A percentile compares a stretch with the other conserved stretches of the same genome.
phyloP scores from a whole-genome alignment of 2,113 vertebrate species.

The Xenopus laevis region DNA sequence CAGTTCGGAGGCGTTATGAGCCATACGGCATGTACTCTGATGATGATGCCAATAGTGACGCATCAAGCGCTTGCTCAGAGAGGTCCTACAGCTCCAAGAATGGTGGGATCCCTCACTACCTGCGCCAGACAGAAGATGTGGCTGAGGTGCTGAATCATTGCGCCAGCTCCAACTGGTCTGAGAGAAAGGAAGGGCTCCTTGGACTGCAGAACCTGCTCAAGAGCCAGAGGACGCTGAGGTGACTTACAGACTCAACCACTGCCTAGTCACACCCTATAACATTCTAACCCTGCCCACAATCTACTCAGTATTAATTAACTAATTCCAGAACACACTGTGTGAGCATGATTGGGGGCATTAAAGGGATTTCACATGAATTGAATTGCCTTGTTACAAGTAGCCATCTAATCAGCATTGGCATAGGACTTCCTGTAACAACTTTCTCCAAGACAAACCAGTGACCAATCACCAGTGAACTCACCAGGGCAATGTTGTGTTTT shows the following conservation, averaged over 20 bases:
- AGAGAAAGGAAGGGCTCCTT: conserved; percentile 93
- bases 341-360: too few relatives aligned
- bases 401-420: too few relatives aligned
- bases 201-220: conserved; percentile 94
- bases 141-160: conserved; percentile 97
- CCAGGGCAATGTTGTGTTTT: too few relatives aligned
- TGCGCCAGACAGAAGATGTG: conserved; percentile 93
- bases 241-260: conserved; percentile 20
- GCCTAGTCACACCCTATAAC: too few relatives aligned
- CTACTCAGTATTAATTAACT: too few relatives aligned
- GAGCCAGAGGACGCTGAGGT: conserved; percentile 95
- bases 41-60: conserved; percentile 94
- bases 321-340: too few relatives aligned
- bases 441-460: too few relatives aligned
- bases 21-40: conserved; percentile 96
- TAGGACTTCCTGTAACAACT: too few relatives aligned
- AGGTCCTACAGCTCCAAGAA: conserved; percentile 90
- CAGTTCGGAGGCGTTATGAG: conserved; percentile 84
- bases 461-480: too few relatives aligned
- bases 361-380: too few relatives aligned
- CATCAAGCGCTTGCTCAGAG: conserved; percentile 93
- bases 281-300: too few relatives aligned
- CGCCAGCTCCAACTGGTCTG: conserved; percentile 97
- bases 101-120: conserved; percentile 89
- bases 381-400: too few relatives aligned